These are phyloP conservation scores for Hydrotaea diabolus DNA, from an alignment of 2,888 invertebrate genomes.

Conservation along the genomic window DNA sequence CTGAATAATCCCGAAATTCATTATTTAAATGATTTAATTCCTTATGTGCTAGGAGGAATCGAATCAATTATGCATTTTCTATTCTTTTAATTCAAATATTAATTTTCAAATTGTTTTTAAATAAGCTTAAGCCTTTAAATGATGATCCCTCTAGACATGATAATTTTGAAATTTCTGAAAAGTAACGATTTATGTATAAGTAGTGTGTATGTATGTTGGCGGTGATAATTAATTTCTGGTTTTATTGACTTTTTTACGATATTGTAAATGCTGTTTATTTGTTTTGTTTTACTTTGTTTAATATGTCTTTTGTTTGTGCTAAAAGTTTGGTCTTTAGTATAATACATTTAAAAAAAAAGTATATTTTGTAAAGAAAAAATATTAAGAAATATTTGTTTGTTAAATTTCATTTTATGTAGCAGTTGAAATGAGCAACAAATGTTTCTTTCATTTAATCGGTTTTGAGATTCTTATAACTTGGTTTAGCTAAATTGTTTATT, in stretches of 20 bases:
- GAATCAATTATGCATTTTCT: too few relatives aligned
- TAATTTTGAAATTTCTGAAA: background rate
- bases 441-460: constrained; percentile 15
- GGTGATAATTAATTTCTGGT: background rate
- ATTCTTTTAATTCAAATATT: too few relatives aligned
- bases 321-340: constrained; percentile 47
- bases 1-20: too few relatives aligned
- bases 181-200: background rate
- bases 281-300: background rate
- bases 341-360: constrained; percentile 36
- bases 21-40: too few relatives aligned
- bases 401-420: background rate
- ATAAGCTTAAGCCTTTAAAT: too few relatives aligned
- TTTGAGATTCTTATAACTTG: constrained; percentile 43
- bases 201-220: background rate
- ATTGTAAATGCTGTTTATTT: background rate
- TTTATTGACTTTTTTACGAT: constrained; percentile 8
- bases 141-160: background rate
- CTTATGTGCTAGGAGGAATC: too few relatives aligned
- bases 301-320: constrained; percentile 29
- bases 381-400: background rate
- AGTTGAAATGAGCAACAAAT: constrained; percentile 29
- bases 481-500: constrained; percentile 33
- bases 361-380: constrained; percentile 4
- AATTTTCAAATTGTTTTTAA: too few relatives aligned